Percentiles rank a stretch among this genome's conserved stretches.
Conservation (phyloP, 2,113 vertebrate genomes). For the Stictonetta naevosa region DNA sequence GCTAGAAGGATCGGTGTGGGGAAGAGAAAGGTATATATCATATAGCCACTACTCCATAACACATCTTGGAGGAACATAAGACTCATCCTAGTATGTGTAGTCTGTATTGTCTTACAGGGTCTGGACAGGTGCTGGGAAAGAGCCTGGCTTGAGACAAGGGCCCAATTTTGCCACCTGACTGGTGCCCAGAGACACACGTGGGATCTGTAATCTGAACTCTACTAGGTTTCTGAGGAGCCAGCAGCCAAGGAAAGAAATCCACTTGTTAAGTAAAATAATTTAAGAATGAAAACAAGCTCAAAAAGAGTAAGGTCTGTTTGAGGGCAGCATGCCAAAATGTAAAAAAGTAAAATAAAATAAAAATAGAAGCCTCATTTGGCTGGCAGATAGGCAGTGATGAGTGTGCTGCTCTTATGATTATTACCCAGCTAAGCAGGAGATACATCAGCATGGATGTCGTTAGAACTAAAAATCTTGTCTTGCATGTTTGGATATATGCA, state of each 20-base stretch:
- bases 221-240: neutral
- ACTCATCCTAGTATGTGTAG: neutral
- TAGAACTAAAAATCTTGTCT: slow-evolving; percentile 7
- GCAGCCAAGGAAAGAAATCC: neutral
- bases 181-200: neutral
- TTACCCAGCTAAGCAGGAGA: neutral
- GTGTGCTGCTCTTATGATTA: neutral
- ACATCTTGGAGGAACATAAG: neutral
- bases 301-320: neutral
- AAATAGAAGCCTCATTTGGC: neutral
- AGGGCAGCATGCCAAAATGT: neutral
- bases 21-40: neutral
- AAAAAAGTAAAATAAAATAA: neutral
- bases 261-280: neutral
- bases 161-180: neutral
- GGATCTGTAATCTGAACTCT: neutral
- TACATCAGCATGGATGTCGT: neutral
- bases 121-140: neutral
- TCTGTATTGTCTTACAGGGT: neutral
- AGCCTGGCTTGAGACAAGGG: neutral
- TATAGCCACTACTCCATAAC: neutral
- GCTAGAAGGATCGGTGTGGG: neutral
- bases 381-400: neutral
- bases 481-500: slow-evolving; percentile 11
- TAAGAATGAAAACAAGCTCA: neutral